Evolutionary conservation across 2,113 vertebrate genomes (phyloP).

Genomic region (Calonectris borealis): DNA sequence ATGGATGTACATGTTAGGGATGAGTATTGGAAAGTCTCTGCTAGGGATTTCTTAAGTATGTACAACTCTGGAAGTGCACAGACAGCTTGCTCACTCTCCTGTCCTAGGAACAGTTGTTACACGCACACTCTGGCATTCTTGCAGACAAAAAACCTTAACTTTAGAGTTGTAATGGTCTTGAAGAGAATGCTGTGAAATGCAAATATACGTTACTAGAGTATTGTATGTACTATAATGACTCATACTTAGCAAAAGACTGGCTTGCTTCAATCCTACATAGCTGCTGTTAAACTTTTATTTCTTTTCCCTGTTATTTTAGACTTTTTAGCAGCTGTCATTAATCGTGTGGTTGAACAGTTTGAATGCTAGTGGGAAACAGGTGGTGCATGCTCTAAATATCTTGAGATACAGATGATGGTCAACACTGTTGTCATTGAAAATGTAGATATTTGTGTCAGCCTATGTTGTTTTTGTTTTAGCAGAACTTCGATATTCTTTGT

Average conservation of each 20-base stretch:
- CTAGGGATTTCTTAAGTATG: background rate
- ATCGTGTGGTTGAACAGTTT: constrained; percentile 69
- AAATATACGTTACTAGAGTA: background rate
- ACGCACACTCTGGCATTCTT: fast-evolving
- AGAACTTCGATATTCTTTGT: background rate
- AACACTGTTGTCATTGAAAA: constrained; percentile 59
- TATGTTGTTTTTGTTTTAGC: background rate
- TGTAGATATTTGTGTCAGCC: background rate
- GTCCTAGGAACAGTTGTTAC: background rate
- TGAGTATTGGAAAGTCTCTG: background rate
- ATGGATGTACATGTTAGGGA: background rate
- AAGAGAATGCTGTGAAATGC: background rate
- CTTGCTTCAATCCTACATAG: background rate
- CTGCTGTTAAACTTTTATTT: constrained; percentile 32
- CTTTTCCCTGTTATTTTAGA: constrained; percentile 54
- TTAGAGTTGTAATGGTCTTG: background rate
- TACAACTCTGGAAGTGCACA: background rate
- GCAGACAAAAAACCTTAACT: background rate
- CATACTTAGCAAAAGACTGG: constrained; percentile 20
- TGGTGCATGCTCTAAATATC: constrained; percentile 62
- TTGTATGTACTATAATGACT: background rate
- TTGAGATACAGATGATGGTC: constrained; percentile 46
- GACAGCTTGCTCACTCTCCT: background rate
- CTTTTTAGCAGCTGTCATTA: constrained; percentile 75
- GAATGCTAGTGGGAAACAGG: constrained; percentile 72